Evolutionary conservation across 2,888 invertebrate species (phyloP).

Genomic region (Steinernema hermaphroditum): DNA sequence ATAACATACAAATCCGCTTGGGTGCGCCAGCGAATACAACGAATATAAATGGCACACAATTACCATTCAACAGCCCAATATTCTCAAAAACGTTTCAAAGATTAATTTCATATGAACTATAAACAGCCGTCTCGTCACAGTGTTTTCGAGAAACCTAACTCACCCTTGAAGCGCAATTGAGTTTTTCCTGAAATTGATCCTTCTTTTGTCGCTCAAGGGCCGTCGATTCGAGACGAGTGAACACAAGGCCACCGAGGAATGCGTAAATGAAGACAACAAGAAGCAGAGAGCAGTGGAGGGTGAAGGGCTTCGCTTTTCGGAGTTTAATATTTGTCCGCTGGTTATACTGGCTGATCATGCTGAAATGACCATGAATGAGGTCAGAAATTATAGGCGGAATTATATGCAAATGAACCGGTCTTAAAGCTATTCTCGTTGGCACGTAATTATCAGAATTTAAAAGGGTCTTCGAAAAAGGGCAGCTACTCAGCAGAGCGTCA

Average conservation of each 20-base stretch:
- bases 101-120: too few species aligned
- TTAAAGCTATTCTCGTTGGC: neutral
- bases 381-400: neutral
- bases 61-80: too few species aligned
- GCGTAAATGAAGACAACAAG: constrained; percentile 59
- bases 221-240: constrained; percentile 58
- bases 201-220: constrained; percentile 48
- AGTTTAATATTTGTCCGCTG: neutral
- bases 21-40: too few species aligned
- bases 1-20: too few species aligned
- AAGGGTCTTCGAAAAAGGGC: too few species aligned
- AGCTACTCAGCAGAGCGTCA: too few species aligned
- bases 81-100: too few species aligned
- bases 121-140: too few species aligned
- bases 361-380: neutral
- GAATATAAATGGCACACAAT: too few species aligned
- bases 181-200: constrained; percentile 43
- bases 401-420: neutral
- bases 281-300: constrained; percentile 58
- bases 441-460: neutral
- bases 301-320: constrained; percentile 62
- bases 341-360: neutral
- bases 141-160: constrained; percentile 8
- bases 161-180: constrained; percentile 51
- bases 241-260: constrained; percentile 61